These are phyloP conservation scores for Crotalus viridis DNA, from an alignment of 2,113 vertebrate genomes.

Conservation along the genomic window DNA sequence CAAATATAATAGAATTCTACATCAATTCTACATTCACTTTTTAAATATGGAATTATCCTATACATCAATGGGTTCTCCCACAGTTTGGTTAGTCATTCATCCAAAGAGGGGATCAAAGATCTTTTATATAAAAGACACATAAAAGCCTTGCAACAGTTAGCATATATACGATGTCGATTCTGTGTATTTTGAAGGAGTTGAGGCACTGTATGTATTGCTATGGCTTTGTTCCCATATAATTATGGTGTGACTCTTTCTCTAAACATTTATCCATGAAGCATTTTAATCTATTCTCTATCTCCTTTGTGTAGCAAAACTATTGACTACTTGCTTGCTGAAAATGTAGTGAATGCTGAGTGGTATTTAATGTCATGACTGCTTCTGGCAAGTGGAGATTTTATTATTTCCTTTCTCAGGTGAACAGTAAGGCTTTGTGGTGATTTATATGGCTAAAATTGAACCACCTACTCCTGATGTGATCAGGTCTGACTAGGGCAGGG, in stretches of 20 bases:
- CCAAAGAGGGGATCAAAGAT: background rate
- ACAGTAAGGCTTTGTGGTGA: background rate
- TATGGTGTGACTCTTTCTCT: background rate
- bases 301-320: constrained; percentile 16
- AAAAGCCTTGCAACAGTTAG: background rate
- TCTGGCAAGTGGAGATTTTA: background rate
- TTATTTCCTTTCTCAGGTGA: background rate
- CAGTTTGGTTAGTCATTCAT: background rate
- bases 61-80: background rate
- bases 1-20: background rate
- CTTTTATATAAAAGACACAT: background rate
- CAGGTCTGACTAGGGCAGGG: background rate
- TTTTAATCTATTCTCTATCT: background rate
- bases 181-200: background rate
- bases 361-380: constrained; percentile 3
- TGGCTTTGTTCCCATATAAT: background rate
- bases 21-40: background rate
- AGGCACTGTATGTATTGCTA: background rate
- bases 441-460: background rate
- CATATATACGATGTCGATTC: background rate
- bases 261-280: background rate
- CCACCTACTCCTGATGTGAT: background rate
- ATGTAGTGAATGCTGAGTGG: constrained; percentile 11
- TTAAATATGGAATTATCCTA: background rate
- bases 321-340: constrained; percentile 43